phyloP scores from a whole-genome alignment of 2,113 vertebrate species.

The Puntigrus tetrazona region DNA sequence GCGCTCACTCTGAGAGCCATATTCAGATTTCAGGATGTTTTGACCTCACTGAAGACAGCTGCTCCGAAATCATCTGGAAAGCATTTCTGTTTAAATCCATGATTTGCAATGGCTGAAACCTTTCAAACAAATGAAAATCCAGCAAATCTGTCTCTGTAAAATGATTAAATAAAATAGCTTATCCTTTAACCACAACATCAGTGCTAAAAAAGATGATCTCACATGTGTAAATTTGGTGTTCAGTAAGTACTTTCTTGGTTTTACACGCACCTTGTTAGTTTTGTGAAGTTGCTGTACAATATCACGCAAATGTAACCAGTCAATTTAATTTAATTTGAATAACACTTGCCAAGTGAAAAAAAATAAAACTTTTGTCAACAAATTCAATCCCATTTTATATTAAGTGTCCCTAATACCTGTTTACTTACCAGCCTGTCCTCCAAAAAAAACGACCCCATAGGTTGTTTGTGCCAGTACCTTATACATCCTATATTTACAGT shows the following conservation, averaged over 20 bases:
- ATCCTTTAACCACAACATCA: background rate
- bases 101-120: background rate
- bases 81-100: background rate
- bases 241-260: background rate
- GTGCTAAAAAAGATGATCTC: background rate
- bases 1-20: background rate
- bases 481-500: too few relatives aligned
- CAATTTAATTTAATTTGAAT: background rate
- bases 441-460: too few relatives aligned
- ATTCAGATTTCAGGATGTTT: background rate
- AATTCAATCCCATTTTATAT: too few relatives aligned
- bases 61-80: background rate
- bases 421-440: too few relatives aligned
- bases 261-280: background rate
- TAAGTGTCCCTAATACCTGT: too few relatives aligned
- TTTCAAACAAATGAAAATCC: background rate
- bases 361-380: too few relatives aligned
- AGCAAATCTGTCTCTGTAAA: background rate
- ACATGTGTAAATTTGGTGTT: background rate
- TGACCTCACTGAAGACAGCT: background rate
- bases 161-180: slow-evolving; percentile 8
- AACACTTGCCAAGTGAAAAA: background rate
- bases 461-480: too few relatives aligned
- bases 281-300: background rate
- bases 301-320: background rate